phyloP scores from a whole-genome alignment of 2,888 invertebrate species.

The Lydus trimaculatus region DNA sequence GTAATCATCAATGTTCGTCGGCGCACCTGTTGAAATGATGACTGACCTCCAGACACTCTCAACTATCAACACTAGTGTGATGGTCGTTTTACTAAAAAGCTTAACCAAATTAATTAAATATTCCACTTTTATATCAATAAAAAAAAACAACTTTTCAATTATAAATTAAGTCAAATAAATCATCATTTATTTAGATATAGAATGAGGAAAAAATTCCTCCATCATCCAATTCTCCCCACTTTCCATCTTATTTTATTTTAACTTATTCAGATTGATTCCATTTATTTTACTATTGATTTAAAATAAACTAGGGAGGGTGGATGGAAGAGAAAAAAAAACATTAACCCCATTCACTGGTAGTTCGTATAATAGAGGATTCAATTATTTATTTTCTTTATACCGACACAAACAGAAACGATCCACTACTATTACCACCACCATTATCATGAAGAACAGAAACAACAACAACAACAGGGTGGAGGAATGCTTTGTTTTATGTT shows the following conservation, averaged over 20 bases:
- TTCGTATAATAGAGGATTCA: slow-evolving; percentile 2
- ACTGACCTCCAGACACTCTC: slow-evolving; percentile 30
- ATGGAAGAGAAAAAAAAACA: not conserved
- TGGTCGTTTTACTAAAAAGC: slow-evolving; percentile 5
- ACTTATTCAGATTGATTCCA: not conserved
- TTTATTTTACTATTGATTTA: not conserved
- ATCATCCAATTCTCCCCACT: too few species aligned
- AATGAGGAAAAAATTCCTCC: not conserved
- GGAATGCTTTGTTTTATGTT: not conserved
- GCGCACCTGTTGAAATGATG: slow-evolving; percentile 36
- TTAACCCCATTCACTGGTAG: not conserved
- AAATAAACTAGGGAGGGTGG: not conserved
- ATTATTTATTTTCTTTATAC: slow-evolving; percentile 6
- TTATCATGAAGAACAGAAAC: not conserved
- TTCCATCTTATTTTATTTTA: too few species aligned
- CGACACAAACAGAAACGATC: slow-evolving; percentile 4
- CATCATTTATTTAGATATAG: not conserved
- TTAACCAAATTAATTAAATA: slow-evolving; percentile 18
- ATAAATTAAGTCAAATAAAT: slow-evolving; percentile 2
- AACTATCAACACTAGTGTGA: slow-evolving; percentile 19
- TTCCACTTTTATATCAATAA: not conserved
- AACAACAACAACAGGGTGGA: not conserved
- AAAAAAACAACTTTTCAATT: not conserved
- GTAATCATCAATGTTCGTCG: slow-evolving; percentile 17
- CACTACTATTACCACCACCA: not conserved